Evolutionary conservation across 2,797 vertebrate species (phyloP).

Genomic region (Rousettus madagascariensis): DNA sequence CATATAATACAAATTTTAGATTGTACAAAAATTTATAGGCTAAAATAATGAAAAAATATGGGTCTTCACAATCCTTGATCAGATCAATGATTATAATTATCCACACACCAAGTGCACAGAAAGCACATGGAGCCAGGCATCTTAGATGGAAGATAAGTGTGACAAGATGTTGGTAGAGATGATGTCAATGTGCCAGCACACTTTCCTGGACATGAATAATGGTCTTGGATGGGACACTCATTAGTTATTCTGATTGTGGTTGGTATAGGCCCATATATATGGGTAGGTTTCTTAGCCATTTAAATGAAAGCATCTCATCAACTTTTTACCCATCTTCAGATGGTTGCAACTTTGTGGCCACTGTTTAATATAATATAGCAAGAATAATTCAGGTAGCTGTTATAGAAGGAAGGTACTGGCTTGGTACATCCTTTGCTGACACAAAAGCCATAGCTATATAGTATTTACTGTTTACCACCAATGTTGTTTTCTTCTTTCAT

Average conservation of each 20-base stretch:
- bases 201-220: not conserved
- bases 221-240: not conserved
- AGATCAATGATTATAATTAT: not conserved
- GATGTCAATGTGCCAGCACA: not conserved
- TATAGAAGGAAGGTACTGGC: not conserved
- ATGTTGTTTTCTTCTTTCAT: slow-evolving; percentile 34
- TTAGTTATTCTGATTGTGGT: not conserved
- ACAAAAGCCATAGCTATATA: not conserved
- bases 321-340: not conserved
- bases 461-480: slow-evolving; percentile 45
- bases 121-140: not conserved
- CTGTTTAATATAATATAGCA: not conserved
- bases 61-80: not conserved
- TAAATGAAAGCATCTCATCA: not conserved
- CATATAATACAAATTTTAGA: not conserved
- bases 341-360: not conserved
- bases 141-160: slow-evolving; percentile 31
- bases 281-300: not conserved
- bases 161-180: slow-evolving; percentile 38
- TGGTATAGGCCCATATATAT: not conserved
- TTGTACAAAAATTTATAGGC: not conserved
- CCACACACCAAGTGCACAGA: not conserved
- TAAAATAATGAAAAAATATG: not conserved
- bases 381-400: not conserved
- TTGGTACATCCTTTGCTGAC: not conserved